These are phyloP conservation scores for Mola mola DNA, from an alignment of 2,113 vertebrate genomes.

Conservation along the genomic window DNA sequence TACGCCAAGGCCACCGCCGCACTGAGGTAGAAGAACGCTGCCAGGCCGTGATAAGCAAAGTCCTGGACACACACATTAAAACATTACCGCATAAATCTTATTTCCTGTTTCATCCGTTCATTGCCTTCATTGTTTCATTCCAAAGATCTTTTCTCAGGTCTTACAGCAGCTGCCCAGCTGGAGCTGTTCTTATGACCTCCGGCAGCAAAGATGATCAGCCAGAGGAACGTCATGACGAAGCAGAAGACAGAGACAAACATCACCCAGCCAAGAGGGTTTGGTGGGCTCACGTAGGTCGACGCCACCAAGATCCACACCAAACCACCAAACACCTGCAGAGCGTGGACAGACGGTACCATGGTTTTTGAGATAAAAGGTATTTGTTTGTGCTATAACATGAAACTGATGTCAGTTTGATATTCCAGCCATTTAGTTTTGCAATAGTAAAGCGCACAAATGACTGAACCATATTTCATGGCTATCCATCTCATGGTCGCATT, in stretches of 20 bases:
- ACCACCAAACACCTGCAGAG: conserved; percentile 83
- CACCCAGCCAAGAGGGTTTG: conserved; percentile 83
- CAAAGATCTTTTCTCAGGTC: conserved; percentile 9
- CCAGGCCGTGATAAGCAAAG: conserved; percentile 78
- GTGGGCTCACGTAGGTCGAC: conserved; percentile 63
- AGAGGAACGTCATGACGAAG: conserved; percentile 81
- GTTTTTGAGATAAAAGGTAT: background rate
- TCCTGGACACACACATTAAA: conserved; percentile 73
- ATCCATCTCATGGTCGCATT: too few species aligned
- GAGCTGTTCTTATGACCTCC: conserved; percentile 73
- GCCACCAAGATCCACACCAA: conserved; percentile 87
- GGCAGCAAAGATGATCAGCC: conserved; percentile 77
- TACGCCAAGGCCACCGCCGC: conserved; percentile 79
- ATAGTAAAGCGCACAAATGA: too few species aligned
- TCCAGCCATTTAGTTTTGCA: too few species aligned
- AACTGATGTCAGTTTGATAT: too few species aligned
- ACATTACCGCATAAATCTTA: background rate
- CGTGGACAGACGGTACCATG: too few species aligned
- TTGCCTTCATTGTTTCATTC: background rate
- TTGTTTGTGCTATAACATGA: too few species aligned
- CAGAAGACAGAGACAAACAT: conserved; percentile 88
- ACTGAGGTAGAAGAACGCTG: conserved; percentile 85
- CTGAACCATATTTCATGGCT: too few species aligned
- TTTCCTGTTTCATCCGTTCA: accelerated
- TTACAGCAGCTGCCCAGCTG: conserved; percentile 83